phyloP scores from a whole-genome alignment of 2,888 invertebrate species.

The Dryobota labecula region DNA sequence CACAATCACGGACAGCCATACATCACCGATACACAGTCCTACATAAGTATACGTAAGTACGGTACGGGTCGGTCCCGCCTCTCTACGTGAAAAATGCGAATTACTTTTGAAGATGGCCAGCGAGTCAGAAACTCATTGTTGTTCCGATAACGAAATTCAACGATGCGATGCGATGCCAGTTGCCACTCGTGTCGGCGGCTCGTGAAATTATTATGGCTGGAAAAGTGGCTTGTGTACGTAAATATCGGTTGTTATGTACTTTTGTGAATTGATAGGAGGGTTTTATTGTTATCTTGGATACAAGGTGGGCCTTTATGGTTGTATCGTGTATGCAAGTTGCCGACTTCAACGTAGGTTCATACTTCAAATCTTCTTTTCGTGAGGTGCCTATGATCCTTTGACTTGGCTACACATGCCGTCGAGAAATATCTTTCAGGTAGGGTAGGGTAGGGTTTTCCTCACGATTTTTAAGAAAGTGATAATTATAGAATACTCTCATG shows the following conservation, averaged over 20 bases:
- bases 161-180: slow-evolving; percentile 73
- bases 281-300: slow-evolving; percentile 18
- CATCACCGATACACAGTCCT: slow-evolving; percentile 46
- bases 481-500: too few relatives aligned
- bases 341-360: not conserved
- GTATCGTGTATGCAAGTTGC: not conserved
- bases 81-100: slow-evolving; percentile 83
- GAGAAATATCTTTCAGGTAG: too few relatives aligned
- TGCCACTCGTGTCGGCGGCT: slow-evolving; percentile 74
- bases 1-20: slow-evolving; percentile 42
- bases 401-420: too few relatives aligned
- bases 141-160: slow-evolving; percentile 83
- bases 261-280: slow-evolving; percentile 28
- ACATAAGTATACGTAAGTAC: slow-evolving; percentile 33
- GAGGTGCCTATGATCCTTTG: too few relatives aligned
- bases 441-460: too few relatives aligned
- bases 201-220: slow-evolving; percentile 84
- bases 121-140: slow-evolving; percentile 90
- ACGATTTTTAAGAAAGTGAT: too few relatives aligned
- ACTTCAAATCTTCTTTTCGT: too few relatives aligned
- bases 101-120: slow-evolving; percentile 85
- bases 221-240: slow-evolving; percentile 73
- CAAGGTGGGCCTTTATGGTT: not conserved
- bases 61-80: slow-evolving; percentile 60
- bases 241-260: slow-evolving; percentile 54